phyloP scores from a whole-genome alignment of 2,797 vertebrate genomes.

The Thunnus albacares region DNA sequence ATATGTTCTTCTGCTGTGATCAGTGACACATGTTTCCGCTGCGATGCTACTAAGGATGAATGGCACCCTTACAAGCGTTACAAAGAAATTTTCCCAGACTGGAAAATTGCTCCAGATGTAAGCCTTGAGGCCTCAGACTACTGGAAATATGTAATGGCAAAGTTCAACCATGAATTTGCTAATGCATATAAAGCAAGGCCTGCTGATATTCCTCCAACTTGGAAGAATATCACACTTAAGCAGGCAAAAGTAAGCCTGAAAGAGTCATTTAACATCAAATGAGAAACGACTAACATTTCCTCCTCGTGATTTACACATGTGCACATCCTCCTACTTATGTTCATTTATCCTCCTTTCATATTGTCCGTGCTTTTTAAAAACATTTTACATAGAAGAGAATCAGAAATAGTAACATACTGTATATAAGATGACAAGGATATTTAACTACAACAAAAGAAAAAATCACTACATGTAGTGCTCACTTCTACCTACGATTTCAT shows the following conservation, averaged over 20 bases:
- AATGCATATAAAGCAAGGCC: slow-evolving; percentile 3
- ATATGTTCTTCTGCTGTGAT: slow-evolving; percentile 67
- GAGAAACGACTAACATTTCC: background rate
- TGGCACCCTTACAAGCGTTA: slow-evolving; percentile 72
- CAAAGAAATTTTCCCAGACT: slow-evolving; percentile 55
- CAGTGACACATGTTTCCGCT: accelerated
- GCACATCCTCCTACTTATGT: background rate
- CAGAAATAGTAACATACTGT: background rate
- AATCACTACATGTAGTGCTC: too few species aligned
- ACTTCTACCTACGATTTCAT: too few species aligned
- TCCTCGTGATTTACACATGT: background rate
- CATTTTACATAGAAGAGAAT: background rate
- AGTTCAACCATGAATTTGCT: slow-evolving; percentile 75
- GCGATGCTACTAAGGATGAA: accelerated
- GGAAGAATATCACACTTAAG: slow-evolving; percentile 19
- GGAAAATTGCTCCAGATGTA: slow-evolving; percentile 78
- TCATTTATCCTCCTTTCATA: background rate
- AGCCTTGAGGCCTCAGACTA: slow-evolving; percentile 81
- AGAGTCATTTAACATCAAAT: slow-evolving; percentile 44
- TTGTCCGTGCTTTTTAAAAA: background rate
- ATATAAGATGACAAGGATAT: too few species aligned
- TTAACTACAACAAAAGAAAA: too few species aligned
- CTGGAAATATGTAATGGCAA: slow-evolving; percentile 83
- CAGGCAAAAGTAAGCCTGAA: slow-evolving; percentile 72
- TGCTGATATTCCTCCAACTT: slow-evolving; percentile 60